Conservation (phyloP, 2,113 vertebrate genomes). For the Anhinga rufa region DNA sequence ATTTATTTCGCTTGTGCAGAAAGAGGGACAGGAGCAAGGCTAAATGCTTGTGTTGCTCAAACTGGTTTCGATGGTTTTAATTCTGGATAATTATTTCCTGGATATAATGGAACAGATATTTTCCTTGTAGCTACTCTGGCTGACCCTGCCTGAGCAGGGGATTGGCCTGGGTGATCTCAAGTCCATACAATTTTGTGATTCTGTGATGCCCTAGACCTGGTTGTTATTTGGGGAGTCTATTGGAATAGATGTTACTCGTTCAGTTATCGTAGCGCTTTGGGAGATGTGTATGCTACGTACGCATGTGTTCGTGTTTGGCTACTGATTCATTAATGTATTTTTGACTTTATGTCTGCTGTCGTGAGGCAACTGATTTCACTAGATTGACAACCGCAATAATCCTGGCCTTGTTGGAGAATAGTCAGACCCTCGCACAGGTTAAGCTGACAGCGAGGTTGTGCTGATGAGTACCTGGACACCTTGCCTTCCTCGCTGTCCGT, state of each 20-base stretch:
- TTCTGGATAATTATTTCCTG: not conserved
- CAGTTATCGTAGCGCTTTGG: not conserved
- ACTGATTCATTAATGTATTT: not conserved
- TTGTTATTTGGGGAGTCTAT: accelerated
- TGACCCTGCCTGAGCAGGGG: not conserved
- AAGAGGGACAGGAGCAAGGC: not conserved
- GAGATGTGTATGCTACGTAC: accelerated
- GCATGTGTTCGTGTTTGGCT: not conserved
- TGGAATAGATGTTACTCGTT: not conserved
- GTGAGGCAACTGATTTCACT: not conserved
- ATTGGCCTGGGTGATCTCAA: not conserved
- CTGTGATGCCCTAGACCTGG: not conserved
- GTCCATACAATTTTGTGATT: not conserved
- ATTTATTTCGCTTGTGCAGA: not conserved
- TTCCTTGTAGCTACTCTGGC: not conserved
- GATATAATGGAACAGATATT: not conserved
- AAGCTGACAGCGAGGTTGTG: not conserved
- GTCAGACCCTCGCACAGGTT: not conserved
- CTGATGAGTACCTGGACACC: not conserved
- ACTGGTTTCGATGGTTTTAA: not conserved
- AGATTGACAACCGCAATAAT: not conserved
- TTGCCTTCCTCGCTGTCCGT: not conserved
- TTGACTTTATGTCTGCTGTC: not conserved
- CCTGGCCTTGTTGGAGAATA: not conserved
- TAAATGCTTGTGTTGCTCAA: not conserved